These are phyloP conservation scores for Dasypolia templi DNA, from an alignment of 2,888 invertebrate species.

Conservation along the genomic window DNA sequence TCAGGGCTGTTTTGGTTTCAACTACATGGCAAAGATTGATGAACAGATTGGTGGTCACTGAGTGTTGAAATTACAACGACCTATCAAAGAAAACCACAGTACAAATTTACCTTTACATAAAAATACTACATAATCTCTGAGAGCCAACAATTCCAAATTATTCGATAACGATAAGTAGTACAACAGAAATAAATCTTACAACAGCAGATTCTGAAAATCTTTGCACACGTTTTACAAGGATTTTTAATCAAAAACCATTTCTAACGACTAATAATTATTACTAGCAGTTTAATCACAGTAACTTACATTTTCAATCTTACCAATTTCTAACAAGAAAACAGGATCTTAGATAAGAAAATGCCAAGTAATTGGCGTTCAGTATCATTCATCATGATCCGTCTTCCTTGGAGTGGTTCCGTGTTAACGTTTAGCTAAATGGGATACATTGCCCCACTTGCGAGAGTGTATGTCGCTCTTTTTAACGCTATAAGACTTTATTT, in stretches of 20 bases:
- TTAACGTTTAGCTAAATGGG: constrained; percentile 68
- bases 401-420: constrained; percentile 63
- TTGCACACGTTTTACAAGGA: not conserved
- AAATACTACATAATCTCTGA: too few species aligned
- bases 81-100: not conserved
- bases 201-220: not conserved
- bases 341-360: constrained; percentile 62
- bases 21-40: not conserved
- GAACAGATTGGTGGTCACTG: not conserved
- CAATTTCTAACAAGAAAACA: constrained; percentile 49
- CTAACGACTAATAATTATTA: not conserved
- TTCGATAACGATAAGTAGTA: not conserved
- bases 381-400: constrained; percentile 74
- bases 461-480: constrained; percentile 61
- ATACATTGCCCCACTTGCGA: constrained; percentile 64
- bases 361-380: constrained; percentile 68
- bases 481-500: constrained; percentile 50
- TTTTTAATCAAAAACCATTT: not conserved
- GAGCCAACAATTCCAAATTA: too few species aligned
- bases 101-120: not conserved
- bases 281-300: constrained; percentile 19
- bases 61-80: not conserved
- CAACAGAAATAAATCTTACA: not conserved
- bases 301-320: constrained; percentile 36
- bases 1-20: not conserved